phyloP scores from a whole-genome alignment of 2,797 vertebrate species.

The Onychomys leucogaster region DNA sequence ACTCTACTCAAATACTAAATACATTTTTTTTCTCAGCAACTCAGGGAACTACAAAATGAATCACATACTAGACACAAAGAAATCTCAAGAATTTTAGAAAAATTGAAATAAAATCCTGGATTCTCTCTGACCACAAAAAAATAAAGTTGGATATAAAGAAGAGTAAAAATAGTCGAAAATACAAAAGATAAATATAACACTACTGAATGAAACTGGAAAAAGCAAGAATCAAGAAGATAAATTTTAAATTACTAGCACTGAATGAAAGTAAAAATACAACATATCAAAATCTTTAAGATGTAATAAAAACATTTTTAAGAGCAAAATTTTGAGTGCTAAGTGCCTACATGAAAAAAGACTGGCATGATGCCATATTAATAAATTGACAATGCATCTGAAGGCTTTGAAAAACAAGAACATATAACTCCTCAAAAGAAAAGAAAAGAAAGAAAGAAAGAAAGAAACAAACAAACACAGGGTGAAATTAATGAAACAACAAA shows the following conservation, averaged over 20 bases:
- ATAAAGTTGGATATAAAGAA: neutral
- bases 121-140: neutral
- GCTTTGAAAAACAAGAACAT: neutral
- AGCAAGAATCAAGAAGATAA: neutral
- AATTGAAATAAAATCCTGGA: neutral
- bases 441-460: no score
- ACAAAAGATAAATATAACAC: neutral
- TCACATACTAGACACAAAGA: neutral
- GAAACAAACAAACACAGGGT: neutral
- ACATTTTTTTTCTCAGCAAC: neutral
- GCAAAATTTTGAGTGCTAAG: neutral
- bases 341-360: neutral
- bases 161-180: neutral
- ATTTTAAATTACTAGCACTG: neutral
- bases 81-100: neutral
- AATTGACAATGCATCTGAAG: neutral
- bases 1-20: neutral
- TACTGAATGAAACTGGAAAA: neutral
- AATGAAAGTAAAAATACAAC: neutral
- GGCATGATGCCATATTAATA: neutral
- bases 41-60: neutral
- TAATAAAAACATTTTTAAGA: neutral
- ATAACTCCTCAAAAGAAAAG: neutral
- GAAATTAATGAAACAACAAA: neutral
- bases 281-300: neutral